phyloP scores from a whole-genome alignment of 2,888 invertebrate species.

The Leptura quadrifasciata region DNA sequence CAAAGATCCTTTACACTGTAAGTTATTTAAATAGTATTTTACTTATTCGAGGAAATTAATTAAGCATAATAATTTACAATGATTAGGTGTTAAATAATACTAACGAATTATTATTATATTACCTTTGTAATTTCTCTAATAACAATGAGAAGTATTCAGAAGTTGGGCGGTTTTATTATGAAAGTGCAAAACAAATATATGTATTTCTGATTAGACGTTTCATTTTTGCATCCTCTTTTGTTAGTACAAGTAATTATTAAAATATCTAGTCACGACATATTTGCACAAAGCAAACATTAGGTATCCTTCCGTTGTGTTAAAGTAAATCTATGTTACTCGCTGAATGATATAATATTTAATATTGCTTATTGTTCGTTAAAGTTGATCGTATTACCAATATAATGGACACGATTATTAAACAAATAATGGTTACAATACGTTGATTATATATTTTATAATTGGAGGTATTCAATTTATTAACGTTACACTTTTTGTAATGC shows the following conservation, averaged over 20 bases:
- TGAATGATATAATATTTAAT: constrained; percentile 12
- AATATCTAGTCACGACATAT: background rate
- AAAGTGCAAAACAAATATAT: constrained; percentile 29
- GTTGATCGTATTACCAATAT: background rate
- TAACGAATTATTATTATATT: constrained; percentile 3
- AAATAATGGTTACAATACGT: background rate
- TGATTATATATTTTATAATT: background rate
- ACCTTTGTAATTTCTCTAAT: background rate
- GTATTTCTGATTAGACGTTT: constrained; percentile 1
- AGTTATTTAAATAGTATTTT: background rate
- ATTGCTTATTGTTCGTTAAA: background rate
- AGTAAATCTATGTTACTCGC: background rate
- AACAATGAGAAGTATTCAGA: background rate
- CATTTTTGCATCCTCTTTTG: constrained; percentile 18
- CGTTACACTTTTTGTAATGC: background rate
- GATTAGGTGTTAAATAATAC: background rate
- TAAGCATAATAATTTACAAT: background rate
- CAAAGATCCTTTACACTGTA: no score
- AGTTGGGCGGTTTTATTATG: background rate
- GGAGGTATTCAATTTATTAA: background rate
- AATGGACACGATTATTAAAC: background rate
- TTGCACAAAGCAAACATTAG: constrained; percentile 1
- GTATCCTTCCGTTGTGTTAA: background rate
- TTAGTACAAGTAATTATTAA: background rate
- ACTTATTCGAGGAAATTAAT: background rate